Evolutionary conservation across 2,113 vertebrate species (phyloP).

Genomic region (Psephotus haematonotus): DNA sequence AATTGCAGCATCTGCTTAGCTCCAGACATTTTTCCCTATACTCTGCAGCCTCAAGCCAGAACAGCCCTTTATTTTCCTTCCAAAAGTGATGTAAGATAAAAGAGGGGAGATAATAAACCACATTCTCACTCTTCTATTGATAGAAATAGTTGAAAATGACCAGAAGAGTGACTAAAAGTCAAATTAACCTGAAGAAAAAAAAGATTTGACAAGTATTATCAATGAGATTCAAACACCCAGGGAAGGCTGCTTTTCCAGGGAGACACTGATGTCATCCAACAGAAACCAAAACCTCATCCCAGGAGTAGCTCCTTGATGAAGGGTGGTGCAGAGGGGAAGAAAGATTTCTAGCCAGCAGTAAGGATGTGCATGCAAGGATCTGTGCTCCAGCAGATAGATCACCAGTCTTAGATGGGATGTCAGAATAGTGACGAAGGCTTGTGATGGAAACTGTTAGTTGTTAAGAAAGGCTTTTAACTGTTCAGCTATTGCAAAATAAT

Average conservation of each 20-base stretch:
- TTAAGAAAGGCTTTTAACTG: not conserved
- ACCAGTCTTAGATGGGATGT: not conserved
- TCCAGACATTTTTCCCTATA: not conserved
- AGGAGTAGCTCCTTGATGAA: not conserved
- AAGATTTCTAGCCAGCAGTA: not conserved
- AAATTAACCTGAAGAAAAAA: not conserved
- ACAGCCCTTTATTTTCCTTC: not conserved
- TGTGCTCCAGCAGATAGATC: not conserved
- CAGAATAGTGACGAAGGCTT: not conserved
- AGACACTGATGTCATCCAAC: not conserved
- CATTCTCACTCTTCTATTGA: not conserved
- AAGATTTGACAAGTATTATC: not conserved
- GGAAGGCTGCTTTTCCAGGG: not conserved
- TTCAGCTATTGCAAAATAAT: not conserved
- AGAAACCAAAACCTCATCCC: not conserved
- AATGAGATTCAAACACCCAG: not conserved
- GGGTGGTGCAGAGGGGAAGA: not conserved
- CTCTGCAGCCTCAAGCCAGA: not conserved
- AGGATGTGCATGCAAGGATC: not conserved
- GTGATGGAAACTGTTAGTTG: not conserved
- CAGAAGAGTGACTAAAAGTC: not conserved
- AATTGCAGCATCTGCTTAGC: not conserved
- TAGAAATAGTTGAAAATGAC: not conserved
- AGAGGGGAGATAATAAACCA: not conserved
- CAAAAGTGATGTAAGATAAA: not conserved